Percentiles rank a stretch among this genome's conserved stretches.
These are phyloP conservation scores for Lepidurus arcticus DNA, from an alignment of 1,140 invertebrate genomes.

Conservation along the genomic window DNA sequence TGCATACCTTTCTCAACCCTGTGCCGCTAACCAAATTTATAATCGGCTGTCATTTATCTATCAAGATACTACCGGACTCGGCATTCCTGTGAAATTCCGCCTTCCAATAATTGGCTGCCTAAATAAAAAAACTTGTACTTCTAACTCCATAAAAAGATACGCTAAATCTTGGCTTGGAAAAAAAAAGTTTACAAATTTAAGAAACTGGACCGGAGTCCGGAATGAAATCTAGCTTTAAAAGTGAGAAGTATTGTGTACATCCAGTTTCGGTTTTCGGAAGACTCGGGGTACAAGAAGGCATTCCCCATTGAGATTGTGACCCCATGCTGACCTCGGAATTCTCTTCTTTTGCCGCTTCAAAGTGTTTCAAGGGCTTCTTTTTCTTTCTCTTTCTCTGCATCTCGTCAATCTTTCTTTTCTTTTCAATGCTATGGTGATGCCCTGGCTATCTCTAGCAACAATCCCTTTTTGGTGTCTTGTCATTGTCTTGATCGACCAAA, in stretches of 20 bases:
- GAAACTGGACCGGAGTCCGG: too few species aligned
- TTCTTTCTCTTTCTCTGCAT: too few species aligned
- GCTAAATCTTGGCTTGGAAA: not conserved
- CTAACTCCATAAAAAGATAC: not conserved
- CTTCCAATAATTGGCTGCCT: too few species aligned
- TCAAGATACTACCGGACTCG: not conserved
- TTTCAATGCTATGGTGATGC: constrained; percentile 3
- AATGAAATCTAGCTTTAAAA: too few species aligned
- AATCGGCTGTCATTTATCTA: constrained; percentile 13
- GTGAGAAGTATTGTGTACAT: too few species aligned
- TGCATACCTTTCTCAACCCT: not conserved
- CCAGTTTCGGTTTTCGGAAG: not conserved
- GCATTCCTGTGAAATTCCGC: not conserved
- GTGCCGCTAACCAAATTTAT: constrained; percentile 14
- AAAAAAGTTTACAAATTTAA: not conserved
- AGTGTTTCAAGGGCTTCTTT: not conserved
- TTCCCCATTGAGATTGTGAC: not conserved
- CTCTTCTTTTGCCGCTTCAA: constrained; percentile 1
- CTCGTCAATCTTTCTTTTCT: not conserved
- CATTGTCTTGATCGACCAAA: constrained; percentile 15
- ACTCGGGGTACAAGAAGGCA: not conserved
- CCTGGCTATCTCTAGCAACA: not conserved
- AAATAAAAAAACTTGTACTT: too few species aligned
- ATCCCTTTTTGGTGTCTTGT: constrained; percentile 11
- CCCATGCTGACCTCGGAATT: constrained; percentile 14